Conservation (phyloP, 2,113 vertebrate species). For the Corapipo altera region DNA sequence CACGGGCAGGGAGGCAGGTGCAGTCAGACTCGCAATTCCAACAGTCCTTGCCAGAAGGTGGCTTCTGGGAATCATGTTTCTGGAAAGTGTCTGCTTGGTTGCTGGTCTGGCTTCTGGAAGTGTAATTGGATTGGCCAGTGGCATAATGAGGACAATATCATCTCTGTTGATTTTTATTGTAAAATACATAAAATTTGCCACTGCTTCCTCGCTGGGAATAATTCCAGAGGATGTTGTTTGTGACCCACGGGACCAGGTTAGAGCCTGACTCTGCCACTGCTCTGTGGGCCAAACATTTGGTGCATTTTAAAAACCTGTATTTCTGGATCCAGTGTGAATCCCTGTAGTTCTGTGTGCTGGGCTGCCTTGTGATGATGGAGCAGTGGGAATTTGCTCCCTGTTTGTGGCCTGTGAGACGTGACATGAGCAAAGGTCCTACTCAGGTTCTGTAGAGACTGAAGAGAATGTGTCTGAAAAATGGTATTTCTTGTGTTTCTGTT, state of each 20-base stretch:
- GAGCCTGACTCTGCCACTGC: neutral
- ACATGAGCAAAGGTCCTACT: neutral
- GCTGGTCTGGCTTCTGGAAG: neutral
- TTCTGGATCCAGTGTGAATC: neutral
- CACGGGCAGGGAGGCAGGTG: neutral
- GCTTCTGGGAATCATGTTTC: neutral
- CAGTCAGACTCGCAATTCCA: neutral
- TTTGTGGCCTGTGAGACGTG: neutral
- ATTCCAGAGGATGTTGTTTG: neutral
- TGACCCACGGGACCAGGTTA: neutral
- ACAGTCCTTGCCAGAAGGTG: neutral
- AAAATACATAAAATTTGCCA: neutral
- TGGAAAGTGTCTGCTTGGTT: neutral
- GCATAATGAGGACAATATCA: neutral
- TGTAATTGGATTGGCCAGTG: neutral
- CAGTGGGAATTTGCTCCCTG: accelerated
- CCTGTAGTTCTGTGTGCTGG: accelerated
- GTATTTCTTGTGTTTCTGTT: neutral
- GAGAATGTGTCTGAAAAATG: neutral
- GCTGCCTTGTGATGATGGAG: neutral
- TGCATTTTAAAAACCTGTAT: neutral
- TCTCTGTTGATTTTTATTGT: neutral
- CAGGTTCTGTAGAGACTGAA: neutral
- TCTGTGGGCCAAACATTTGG: neutral
- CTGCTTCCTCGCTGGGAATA: neutral